These are phyloP conservation scores for Hydrozoanthus tunicans DNA, from an alignment of 64 coral and sea anemone genomes.

Conservation along the genomic window DNA sequence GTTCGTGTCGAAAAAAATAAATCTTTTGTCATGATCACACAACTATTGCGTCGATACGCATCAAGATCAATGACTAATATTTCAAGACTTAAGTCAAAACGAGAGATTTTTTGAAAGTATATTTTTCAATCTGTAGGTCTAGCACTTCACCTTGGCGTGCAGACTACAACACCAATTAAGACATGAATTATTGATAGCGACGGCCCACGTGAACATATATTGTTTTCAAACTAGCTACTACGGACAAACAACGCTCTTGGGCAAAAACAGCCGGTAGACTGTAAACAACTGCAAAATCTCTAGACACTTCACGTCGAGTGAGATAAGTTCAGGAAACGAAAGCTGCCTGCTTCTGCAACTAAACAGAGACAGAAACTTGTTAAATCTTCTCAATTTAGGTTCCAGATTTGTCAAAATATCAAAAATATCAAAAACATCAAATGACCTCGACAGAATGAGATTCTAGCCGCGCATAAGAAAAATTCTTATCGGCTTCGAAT, in stretches of 20 bases:
- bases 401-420: neutral
- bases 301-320: neutral
- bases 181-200: conserved; percentile 29
- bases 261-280: neutral
- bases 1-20: neutral
- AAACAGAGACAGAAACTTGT: neutral
- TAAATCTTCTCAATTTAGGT: neutral
- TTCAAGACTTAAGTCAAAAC: too few species aligned
- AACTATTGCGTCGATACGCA: too few species aligned
- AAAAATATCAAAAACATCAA: neutral
- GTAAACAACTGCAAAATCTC: neutral
- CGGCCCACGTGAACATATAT: conserved; percentile 10
- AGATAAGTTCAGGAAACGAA: neutral
- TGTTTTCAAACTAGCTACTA: conserved; percentile 31
- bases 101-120: too few species aligned
- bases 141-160: neutral
- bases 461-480: neutral
- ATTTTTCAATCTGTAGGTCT: neutral
- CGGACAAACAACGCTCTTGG: neutral
- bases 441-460: neutral
- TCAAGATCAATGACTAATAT: too few species aligned
- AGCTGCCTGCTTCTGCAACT: neutral
- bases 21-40: neutral
- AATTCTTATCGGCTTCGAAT: neutral
- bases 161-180: neutral